phyloP scores from a whole-genome alignment of 2,888 invertebrate genomes.

The Fragum whitleyi region DNA sequence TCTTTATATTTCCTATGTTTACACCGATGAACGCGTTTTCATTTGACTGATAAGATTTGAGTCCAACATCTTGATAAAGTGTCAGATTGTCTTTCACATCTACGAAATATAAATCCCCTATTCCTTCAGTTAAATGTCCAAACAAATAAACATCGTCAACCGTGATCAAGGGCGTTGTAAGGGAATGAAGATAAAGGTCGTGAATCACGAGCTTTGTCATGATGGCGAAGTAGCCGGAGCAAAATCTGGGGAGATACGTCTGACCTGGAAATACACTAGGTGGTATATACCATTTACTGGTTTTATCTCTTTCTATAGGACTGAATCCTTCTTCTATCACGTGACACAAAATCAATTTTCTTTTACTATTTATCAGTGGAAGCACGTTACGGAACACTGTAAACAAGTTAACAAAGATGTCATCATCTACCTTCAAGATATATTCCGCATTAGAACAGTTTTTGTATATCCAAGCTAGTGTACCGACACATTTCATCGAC shows the following conservation, averaged over 20 bases:
- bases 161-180: slow-evolving; percentile 71
- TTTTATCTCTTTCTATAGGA: slow-evolving; percentile 67
- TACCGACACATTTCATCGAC: slow-evolving; percentile 64
- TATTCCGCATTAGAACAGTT: slow-evolving; percentile 61
- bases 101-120: background rate
- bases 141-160: slow-evolving; percentile 83
- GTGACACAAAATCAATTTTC: slow-evolving; percentile 67
- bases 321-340: slow-evolving; percentile 64
- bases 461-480: slow-evolving; percentile 64
- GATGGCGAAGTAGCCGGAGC: slow-evolving; percentile 77
- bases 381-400: slow-evolving; percentile 64
- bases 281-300: slow-evolving; percentile 75
- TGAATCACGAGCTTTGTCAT: slow-evolving; percentile 73
- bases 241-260: slow-evolving; percentile 77
- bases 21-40: background rate
- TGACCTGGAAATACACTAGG: slow-evolving; percentile 59
- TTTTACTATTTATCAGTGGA: slow-evolving; percentile 54
- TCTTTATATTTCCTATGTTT: background rate
- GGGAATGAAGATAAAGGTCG: slow-evolving; percentile 73
- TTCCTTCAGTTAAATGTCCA: slow-evolving; percentile 61
- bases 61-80: background rate
- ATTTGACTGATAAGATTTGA: background rate
- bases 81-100: background rate
- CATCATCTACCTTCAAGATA: slow-evolving; percentile 72
- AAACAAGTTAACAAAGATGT: slow-evolving; percentile 76